Conservation (phyloP, 2,113 vertebrate genomes). For the Himantopus leucocephalus region DNA sequence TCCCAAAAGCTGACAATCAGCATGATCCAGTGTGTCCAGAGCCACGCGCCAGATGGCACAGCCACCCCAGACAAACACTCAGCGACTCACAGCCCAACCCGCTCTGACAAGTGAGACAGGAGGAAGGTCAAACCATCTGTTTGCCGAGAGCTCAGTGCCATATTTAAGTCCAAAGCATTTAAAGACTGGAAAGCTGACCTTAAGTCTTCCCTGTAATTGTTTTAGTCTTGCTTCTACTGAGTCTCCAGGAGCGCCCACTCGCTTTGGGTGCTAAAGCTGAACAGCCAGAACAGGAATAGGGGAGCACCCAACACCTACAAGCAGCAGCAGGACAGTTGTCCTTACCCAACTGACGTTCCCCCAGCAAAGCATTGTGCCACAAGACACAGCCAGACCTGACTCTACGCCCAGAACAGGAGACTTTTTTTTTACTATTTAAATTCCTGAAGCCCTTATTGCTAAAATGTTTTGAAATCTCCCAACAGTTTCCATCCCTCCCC, state of each 20-base stretch:
- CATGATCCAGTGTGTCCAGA: rapidly evolving
- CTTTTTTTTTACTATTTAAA: not conserved
- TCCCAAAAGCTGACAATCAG: not conserved
- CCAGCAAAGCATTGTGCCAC: not conserved
- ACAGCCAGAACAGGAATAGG: not conserved
- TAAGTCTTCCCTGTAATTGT: not conserved
- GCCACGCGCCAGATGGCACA: not conserved
- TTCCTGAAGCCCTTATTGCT: not conserved
- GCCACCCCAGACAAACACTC: not conserved
- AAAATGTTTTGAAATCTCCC: not conserved
- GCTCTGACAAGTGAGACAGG: not conserved
- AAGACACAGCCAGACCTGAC: not conserved
- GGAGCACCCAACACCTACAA: not conserved
- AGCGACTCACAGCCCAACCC: not conserved
- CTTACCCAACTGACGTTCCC: not conserved
- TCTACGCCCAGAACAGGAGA: not conserved
- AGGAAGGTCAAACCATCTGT: constrained; percentile 38
- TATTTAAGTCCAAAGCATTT: not conserved
- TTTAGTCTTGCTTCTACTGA: not conserved
- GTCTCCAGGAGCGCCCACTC: rapidly evolving
- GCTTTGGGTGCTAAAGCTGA: not conserved
- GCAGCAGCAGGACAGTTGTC: not conserved
- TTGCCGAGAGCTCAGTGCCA: not conserved
- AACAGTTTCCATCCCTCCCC: not conserved
- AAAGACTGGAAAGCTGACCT: not conserved